Evolutionary conservation across 2,888 invertebrate species (phyloP).

Genomic region (Coelinius sp.): DNA sequence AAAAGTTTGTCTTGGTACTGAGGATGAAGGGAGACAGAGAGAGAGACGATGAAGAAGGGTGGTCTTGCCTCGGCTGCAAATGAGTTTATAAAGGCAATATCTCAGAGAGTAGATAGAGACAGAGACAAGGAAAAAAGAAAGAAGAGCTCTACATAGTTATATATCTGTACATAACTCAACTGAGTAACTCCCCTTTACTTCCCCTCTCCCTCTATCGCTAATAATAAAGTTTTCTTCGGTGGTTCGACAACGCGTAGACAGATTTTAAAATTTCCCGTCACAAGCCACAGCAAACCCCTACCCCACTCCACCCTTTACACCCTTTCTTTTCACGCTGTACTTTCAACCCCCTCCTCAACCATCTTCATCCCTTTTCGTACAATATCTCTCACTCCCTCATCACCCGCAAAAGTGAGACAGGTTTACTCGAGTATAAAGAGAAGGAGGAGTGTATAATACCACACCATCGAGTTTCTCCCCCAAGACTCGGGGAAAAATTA

Average conservation of each 20-base stretch:
- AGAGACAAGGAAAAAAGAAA: slow-evolving; percentile 35
- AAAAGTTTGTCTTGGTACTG: slow-evolving; percentile 17
- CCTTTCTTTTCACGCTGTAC: slow-evolving; percentile 23
- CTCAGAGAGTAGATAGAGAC: slow-evolving; percentile 54
- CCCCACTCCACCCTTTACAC: slow-evolving; percentile 39
- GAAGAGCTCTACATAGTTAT: slow-evolving; percentile 28
- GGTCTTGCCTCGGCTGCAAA: slow-evolving; percentile 61
- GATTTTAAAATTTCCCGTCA: slow-evolving; percentile 71
- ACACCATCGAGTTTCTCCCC: slow-evolving; percentile 53
- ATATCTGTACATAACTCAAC: slow-evolving; percentile 30
- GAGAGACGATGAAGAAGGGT: slow-evolving; percentile 39
- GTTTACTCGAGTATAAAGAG: slow-evolving; percentile 21
- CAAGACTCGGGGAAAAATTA: slow-evolving; percentile 71
- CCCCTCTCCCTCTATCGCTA: slow-evolving; percentile 53
- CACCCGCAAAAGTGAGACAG: slow-evolving; percentile 32
- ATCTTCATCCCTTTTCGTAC: slow-evolving; percentile 23
- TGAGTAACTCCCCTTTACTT: slow-evolving; percentile 29
- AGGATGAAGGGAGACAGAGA: slow-evolving; percentile 22
- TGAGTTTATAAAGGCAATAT: slow-evolving; percentile 70
- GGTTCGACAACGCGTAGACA: slow-evolving; percentile 71
- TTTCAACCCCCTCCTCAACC: slow-evolving; percentile 11
- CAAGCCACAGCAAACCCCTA: slow-evolving; percentile 58
- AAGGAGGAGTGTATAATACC: slow-evolving; percentile 13
- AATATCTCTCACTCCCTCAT: slow-evolving; percentile 2
- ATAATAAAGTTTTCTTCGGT: slow-evolving; percentile 71